Percentiles rank a stretch among this genome's conserved stretches.
Evolutionary conservation across 2,113 vertebrate species (phyloP).

Genomic region (Leucoraja erinaceus): DNA sequence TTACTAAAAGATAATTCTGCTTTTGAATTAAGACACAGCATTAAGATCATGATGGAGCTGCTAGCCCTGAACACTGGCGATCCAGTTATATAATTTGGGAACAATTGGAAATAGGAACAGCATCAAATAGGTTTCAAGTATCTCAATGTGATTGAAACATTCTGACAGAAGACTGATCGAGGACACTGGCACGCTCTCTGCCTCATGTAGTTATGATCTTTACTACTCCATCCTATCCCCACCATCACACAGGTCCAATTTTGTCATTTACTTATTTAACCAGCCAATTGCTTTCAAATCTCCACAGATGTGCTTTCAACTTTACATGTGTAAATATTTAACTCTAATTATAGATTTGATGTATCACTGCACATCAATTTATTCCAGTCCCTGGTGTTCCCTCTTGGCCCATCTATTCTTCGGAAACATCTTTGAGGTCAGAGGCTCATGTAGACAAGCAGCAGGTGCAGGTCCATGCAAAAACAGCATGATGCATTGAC

Average conservation of each 20-base stretch:
- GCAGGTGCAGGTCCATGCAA: background rate
- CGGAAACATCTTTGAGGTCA: background rate
- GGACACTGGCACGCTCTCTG: background rate
- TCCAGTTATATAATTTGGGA: background rate
- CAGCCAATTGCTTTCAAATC: background rate
- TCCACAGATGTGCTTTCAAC: slow-evolving; percentile 18
- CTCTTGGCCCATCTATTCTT: background rate
- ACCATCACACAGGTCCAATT: too few relatives aligned
- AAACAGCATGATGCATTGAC: background rate
- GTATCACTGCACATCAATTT: background rate
- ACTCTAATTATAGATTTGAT: slow-evolving; percentile 2
- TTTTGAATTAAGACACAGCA: background rate
- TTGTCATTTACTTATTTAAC: background rate
- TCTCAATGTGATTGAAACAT: background rate
- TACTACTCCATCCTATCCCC: background rate
- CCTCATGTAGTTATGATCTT: background rate
- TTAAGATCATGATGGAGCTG: background rate
- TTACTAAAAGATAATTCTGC: background rate
- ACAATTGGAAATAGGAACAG: background rate
- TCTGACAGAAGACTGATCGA: background rate
- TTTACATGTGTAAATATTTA: slow-evolving; percentile 18
- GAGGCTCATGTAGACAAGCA: background rate
- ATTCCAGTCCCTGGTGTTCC: slow-evolving; percentile 4
- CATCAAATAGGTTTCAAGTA: background rate
- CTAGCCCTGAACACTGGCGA: background rate